phyloP scores from a whole-genome alignment of 2,113 vertebrate species.

The Castor canadensis region DNA sequence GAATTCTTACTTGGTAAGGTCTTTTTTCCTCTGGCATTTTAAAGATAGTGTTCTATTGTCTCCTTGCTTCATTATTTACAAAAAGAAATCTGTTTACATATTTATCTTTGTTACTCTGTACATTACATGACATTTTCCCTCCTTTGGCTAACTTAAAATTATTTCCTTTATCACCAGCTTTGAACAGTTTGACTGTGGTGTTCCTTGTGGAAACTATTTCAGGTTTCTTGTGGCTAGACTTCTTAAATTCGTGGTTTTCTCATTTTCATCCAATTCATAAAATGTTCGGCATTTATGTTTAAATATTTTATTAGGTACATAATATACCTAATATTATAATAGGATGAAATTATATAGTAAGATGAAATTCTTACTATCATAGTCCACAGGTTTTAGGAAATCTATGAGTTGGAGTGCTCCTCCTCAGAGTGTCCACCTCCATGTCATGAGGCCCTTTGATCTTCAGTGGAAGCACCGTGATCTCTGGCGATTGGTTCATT shows the following conservation, averaged over 20 bases:
- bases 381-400: not conserved
- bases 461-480: not conserved
- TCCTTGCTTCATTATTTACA: conserved; percentile 1
- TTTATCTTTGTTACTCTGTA: not conserved
- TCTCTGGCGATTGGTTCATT: not conserved
- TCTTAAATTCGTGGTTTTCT: not conserved
- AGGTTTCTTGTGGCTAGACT: not conserved
- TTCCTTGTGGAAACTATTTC: not conserved
- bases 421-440: not conserved
- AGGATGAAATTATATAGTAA: no score
- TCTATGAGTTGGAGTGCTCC: not conserved
- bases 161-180: not conserved
- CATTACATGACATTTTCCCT: not conserved
- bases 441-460: not conserved
- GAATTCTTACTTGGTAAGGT: not conserved
- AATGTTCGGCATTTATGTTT: not conserved
- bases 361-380: not conserved
- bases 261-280: not conserved
- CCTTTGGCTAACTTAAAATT: not conserved
- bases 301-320: not conserved
- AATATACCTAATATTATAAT: no score
- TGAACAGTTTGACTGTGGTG: not conserved
- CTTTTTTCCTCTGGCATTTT: not conserved
- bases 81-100: not conserved
- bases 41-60: not conserved